Base-by-base conservation (phyloP, 2,888 invertebrate species). In the Dromius quadrimaculatus region DNA sequence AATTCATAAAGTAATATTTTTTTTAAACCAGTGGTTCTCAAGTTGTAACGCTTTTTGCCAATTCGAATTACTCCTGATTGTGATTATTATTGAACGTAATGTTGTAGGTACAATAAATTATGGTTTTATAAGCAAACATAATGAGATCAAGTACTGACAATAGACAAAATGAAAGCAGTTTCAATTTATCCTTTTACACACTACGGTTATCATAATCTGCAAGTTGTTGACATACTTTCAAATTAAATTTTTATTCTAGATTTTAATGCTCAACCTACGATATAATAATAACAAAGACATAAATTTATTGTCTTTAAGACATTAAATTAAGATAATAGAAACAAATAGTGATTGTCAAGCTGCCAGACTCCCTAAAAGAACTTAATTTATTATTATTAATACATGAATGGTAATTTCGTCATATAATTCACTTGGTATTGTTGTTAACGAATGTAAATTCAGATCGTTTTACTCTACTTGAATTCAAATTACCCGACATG, bases 191-290 rank as follows among this genome's bases (percentile, higher is more conserved):
- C 47, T 47, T 47, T 22, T 47, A 22, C 2, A 13, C 5, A 11
- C 23, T n/a, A 47, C 9, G n/a, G 11, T 23, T 47, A 20, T 22
- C 17, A 9, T 3, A n/a, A n/a, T 45, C 45, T 22, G 8, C n/a
- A n/a, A n/a, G n/a, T n/a, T n/a, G 50, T 28, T 54, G 50, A 54
- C 50, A 54, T 28, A 54, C 50, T 54, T 54, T 54, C 50, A 54
- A 54, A 54, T 54, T 6, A 32, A 8, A 15, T 13, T 54, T 54
- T 47, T 47, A 28, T 28, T 3, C 19, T 2, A 11, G 41, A 41
- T 41, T 41, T 41, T 41, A 41, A 36, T 41, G 41, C 15, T 15
- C 41, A 11, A 41, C 41, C 41, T 15, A 41, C 41, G 41, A 15
- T 15, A 2, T 15, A 41, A 1, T 3, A 36, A 36, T n/a, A 36